These are phyloP conservation scores for Ceryle rudis DNA, from an alignment of 2,797 vertebrate genomes.

Conservation along the genomic window DNA sequence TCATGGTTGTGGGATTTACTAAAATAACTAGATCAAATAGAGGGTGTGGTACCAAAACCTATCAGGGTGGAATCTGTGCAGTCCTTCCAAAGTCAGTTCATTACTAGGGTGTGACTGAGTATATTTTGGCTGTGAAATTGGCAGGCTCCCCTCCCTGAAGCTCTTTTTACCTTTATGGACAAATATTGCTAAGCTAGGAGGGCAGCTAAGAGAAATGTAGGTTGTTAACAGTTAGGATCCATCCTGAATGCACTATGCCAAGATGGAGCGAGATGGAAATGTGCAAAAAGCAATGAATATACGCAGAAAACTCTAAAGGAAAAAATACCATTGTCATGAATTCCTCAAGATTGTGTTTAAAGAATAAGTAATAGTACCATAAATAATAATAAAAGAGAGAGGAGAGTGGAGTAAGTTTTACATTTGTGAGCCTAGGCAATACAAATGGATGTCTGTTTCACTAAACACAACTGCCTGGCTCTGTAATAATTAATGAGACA, in stretches of 20 bases:
- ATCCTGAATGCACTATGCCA: not conserved
- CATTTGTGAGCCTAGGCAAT: not conserved
- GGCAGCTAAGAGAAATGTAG: not conserved
- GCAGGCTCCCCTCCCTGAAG: not conserved
- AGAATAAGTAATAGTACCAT: not conserved
- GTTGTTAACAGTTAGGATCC: not conserved
- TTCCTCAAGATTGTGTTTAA: not conserved
- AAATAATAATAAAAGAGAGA: not conserved
- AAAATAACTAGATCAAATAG: constrained; percentile 26
- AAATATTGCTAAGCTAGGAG: not conserved
- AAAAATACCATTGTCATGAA: not conserved
- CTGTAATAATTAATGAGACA: not conserved
- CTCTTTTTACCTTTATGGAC: not conserved
- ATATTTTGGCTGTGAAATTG: constrained; percentile 6
- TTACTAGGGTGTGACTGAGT: constrained; percentile 19
- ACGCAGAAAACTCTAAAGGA: not conserved
- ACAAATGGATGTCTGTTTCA: not conserved
- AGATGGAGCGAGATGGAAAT: not conserved
- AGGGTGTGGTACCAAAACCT: constrained; percentile 11
- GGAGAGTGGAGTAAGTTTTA: not conserved
- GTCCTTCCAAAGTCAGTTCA: not conserved
- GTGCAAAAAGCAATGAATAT: not conserved
- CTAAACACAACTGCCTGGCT: not conserved
- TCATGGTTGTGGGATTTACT: not conserved
- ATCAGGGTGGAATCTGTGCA: not conserved